These are phyloP conservation scores for Elanoides forficatus DNA, from an alignment of 2,113 vertebrate genomes.

Conservation along the genomic window DNA sequence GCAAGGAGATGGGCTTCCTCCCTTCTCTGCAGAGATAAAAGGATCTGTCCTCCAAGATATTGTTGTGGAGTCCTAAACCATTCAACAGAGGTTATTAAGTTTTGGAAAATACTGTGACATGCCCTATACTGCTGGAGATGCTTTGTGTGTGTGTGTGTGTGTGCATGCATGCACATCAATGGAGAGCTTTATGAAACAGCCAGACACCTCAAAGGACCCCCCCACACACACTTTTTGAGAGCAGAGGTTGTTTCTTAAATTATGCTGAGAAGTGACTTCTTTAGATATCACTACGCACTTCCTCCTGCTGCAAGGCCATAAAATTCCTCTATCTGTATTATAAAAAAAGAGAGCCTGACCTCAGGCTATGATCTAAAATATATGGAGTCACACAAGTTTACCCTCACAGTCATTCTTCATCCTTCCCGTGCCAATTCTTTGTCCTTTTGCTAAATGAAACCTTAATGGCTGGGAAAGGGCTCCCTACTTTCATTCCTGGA, in stretches of 20 bases:
- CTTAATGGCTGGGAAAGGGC: constrained; percentile 51
- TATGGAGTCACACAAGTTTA: constrained; percentile 10
- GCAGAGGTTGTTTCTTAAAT: constrained; percentile 38
- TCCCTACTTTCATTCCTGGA: constrained; percentile 32
- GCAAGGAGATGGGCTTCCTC: neutral
- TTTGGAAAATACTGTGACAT: neutral
- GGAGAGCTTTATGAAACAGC: neutral
- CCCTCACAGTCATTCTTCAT: constrained; percentile 27
- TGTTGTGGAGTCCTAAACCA: neutral
- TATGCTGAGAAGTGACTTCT: constrained; percentile 34
- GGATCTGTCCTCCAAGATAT: fast-evolving
- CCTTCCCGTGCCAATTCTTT: constrained; percentile 4
- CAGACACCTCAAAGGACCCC: neutral
- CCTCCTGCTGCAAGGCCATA: constrained; percentile 33
- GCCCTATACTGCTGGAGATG: neutral
- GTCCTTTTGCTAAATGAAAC: constrained; percentile 34
- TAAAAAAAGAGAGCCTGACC: constrained; percentile 32
- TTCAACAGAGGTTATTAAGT: neutral
- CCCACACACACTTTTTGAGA: neutral
- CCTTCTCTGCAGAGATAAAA: neutral
- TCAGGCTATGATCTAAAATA: constrained; percentile 50
- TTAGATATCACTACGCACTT: constrained; percentile 31
- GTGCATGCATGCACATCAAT: neutral
- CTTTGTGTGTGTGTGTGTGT: neutral
- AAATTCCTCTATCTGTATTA: neutral